Evolutionary conservation across 2,888 invertebrate genomes (phyloP).

Genomic region (Sarcophaga variegata): DNA sequence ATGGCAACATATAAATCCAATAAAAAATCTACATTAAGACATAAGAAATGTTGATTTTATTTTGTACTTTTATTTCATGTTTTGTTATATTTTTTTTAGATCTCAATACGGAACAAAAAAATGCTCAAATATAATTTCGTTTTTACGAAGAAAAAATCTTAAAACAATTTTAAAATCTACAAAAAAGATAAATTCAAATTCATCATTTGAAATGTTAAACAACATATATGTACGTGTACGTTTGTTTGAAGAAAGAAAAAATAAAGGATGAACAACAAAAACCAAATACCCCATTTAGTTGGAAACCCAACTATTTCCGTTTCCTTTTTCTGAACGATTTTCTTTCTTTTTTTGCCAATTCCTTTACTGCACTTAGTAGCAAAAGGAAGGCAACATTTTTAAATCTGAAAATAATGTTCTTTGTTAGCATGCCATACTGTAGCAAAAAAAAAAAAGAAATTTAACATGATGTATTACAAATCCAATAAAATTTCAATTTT

Average conservation of each 20-base stretch:
- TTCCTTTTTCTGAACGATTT: background rate
- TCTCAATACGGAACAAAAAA: background rate
- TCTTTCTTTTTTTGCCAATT: background rate
- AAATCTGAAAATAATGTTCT: constrained; percentile 25
- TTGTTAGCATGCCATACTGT: constrained; percentile 16
- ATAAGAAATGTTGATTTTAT: constrained; percentile 54
- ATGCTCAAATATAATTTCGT: constrained; percentile 15
- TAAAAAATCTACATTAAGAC: constrained; percentile 56
- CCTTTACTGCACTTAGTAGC: background rate
- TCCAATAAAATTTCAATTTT: constrained; percentile 1
- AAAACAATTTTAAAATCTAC: no score
- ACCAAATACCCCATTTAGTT: constrained; percentile 24
- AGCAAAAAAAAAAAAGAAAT: background rate
- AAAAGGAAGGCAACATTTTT: background rate
- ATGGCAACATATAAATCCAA: constrained; percentile 19
- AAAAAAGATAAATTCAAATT: no score
- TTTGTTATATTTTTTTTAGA: no score
- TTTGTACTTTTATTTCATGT: background rate
- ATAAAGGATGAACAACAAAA: background rate
- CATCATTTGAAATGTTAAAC: no score
- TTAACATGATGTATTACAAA: background rate
- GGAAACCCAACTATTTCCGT: constrained; percentile 47
- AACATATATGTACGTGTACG: no score
- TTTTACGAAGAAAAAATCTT: background rate
- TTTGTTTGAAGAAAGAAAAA: background rate